Conservation (phyloP, 1,140 invertebrate species). For the Drosophila sp. region DNA sequence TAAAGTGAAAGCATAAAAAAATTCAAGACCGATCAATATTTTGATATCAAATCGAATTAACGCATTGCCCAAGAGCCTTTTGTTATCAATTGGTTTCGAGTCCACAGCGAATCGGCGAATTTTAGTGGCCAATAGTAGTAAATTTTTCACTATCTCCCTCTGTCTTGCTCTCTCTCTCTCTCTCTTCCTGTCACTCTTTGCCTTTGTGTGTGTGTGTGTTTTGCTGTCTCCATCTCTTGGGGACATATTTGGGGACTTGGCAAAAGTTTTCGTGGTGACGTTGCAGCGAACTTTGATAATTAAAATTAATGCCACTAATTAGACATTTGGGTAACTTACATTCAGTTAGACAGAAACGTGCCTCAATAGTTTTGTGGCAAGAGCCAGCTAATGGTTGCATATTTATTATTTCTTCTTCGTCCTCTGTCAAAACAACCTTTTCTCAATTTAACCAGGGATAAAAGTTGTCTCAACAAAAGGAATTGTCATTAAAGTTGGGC, state of each 20-base stretch:
- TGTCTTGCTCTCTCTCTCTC: background rate
- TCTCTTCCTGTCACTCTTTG: background rate
- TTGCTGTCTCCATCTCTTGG: constrained; percentile 16
- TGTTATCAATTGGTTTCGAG: constrained; percentile 30
- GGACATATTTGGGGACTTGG: constrained; percentile 45
- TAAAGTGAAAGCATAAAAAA: constrained; percentile 65
- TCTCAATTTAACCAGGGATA: background rate
- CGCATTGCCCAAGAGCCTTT: constrained; percentile 46
- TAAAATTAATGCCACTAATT: constrained; percentile 75
- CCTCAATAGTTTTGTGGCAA: constrained; percentile 12
- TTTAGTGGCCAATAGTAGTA: constrained; percentile 21
- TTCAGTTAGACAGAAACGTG: constrained; percentile 5
- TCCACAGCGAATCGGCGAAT: constrained; percentile 8
- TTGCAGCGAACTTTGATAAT: constrained; percentile 66
- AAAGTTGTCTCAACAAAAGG: background rate
- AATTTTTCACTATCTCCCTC: background rate
- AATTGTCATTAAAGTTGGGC: constrained; percentile 26
- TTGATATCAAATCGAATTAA: constrained; percentile 50
- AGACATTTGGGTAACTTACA: constrained; percentile 41
- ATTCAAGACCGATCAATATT: constrained; percentile 47
- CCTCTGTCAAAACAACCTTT: background rate
- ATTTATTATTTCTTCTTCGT: background rate
- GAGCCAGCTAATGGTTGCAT: constrained; percentile 7
- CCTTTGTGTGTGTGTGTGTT: too few relatives aligned
- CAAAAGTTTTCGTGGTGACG: constrained; percentile 35